A percentile compares a stretch with the other conserved stretches of the same genome.
These are phyloP conservation scores for Drosophila basisetae DNA, from an alignment of 2,888 invertebrate species.

Conservation along the genomic window DNA sequence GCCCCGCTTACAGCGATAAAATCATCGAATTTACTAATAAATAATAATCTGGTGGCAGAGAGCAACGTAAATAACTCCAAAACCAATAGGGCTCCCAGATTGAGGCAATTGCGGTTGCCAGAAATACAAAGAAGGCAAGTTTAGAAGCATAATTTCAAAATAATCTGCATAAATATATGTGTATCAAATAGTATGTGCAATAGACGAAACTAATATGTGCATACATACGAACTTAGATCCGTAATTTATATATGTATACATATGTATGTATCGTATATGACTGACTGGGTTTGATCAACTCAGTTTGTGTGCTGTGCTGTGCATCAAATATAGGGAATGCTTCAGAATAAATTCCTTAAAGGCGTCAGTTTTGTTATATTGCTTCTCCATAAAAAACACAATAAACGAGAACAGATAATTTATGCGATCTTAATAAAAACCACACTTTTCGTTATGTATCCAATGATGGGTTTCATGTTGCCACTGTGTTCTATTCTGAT, in stretches of 20 bases:
- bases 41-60: slow-evolving; percentile 28
- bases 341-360: not conserved
- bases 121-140: slow-evolving; percentile 54
- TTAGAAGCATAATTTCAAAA: slow-evolving; percentile 9
- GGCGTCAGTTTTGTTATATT: not conserved
- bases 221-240: not conserved
- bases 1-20: slow-evolving; percentile 18
- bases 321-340: not conserved
- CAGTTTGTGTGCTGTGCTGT: not conserved
- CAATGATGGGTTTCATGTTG: not conserved
- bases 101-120: slow-evolving; percentile 10
- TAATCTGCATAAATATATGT: not conserved
- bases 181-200: not conserved
- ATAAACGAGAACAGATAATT: not conserved
- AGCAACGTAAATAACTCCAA: slow-evolving; percentile 33
- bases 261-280: not conserved
- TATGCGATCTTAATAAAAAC: not conserved
- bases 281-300: not conserved
- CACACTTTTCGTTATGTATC: not conserved
- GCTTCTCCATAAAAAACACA: not conserved
- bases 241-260: slow-evolving; percentile 1
- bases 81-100: slow-evolving; percentile 11
- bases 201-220: not conserved
- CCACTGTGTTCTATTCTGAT: not conserved
- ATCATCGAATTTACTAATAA: slow-evolving; percentile 25